Evolutionary conservation across 2,888 invertebrate genomes (phyloP).

Genomic region (Eupithecia inturbata): DNA sequence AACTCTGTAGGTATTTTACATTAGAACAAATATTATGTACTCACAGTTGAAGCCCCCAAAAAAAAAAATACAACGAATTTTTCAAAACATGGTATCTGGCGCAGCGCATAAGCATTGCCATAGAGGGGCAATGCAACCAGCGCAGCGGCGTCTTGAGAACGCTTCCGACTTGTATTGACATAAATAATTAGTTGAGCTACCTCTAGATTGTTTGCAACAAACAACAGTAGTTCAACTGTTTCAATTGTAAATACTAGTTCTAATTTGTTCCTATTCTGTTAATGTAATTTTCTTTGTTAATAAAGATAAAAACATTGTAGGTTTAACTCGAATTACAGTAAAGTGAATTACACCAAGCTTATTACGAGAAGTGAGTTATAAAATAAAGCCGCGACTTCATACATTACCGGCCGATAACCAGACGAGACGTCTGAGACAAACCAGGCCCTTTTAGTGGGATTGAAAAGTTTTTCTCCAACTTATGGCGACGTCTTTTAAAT

Average conservation of each 20-base stretch:
- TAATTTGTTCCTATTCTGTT: background rate
- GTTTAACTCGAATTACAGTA: conserved; percentile 65
- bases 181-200: background rate
- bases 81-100: no score
- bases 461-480: conserved; percentile 85
- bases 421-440: conserved; percentile 84
- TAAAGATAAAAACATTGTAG: background rate
- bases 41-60: no score
- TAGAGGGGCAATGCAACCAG: no score
- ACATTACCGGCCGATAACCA: conserved; percentile 85
- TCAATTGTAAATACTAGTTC: background rate
- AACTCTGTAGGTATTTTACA: no score
- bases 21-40: no score
- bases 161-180: background rate
- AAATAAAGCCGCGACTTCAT: conserved; percentile 82
- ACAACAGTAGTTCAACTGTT: background rate
- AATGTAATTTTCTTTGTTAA: background rate
- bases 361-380: conserved; percentile 83
- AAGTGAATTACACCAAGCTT: conserved; percentile 79
- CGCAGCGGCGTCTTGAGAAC: background rate
- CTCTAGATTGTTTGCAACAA: background rate
- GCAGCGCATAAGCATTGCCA: no score
- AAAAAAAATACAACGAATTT: no score
- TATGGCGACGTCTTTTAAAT: conserved; percentile 80
- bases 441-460: conserved; percentile 85